Conservation (phyloP, 2,113 vertebrate genomes). For the Hylia prasina region DNA sequence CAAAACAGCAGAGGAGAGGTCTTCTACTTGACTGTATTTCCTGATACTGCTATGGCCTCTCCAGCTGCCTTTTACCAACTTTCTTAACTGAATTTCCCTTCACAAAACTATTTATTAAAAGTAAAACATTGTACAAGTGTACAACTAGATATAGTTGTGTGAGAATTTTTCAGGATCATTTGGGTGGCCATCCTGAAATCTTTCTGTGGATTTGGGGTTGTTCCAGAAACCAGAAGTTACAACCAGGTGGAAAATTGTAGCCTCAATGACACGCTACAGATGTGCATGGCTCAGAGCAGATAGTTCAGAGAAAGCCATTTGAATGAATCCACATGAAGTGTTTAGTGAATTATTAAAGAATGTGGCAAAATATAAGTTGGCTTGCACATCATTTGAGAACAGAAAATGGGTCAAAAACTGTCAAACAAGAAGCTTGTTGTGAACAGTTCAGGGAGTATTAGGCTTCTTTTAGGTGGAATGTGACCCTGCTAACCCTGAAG, state of each 20-base stretch:
- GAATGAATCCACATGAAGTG: not conserved
- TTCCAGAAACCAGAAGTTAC: not conserved
- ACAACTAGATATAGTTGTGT: not conserved
- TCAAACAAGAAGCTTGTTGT: slow-evolving; percentile 11
- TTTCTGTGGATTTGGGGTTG: not conserved
- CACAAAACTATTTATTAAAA: not conserved
- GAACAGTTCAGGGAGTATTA: not conserved
- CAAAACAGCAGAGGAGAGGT: not conserved
- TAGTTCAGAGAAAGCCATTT: not conserved
- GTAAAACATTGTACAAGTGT: not conserved
- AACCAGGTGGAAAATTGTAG: not conserved
- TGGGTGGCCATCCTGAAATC: not conserved
- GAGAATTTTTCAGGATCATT: not conserved
- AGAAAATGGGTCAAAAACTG: not conserved
- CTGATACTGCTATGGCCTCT: not conserved
- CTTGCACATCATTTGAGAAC: not conserved
- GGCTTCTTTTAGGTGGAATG: slow-evolving; percentile 29
- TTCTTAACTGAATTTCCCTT: not conserved
- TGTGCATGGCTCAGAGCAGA: not conserved
- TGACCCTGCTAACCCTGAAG: slow-evolving; percentile 40
- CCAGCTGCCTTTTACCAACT: not conserved
- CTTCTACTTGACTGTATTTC: not conserved
- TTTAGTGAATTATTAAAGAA: slow-evolving; percentile 12
- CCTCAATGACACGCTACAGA: not conserved
- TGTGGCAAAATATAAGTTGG: not conserved